Base-by-base conservation (phyloP, 1,140 invertebrate species). In the Acromyrmex charruanus region DNA sequence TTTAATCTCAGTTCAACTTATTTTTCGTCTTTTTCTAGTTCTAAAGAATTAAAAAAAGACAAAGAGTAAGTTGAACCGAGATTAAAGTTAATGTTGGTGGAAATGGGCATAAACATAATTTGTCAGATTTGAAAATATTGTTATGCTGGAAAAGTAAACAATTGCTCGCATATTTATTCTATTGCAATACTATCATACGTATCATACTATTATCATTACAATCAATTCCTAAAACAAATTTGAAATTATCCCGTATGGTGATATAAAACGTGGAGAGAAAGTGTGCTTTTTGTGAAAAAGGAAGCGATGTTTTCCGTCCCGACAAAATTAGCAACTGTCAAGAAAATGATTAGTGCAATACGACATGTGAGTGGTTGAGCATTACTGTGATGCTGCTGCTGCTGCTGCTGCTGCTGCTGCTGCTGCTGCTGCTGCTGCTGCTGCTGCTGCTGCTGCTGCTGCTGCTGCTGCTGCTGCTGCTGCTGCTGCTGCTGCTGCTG, bases 351-450 rank as follows among this genome's bases (percentile, higher is more conserved):
- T 49, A 75, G 69, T 14, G 80, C n/a, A 61, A 75, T 71, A 71
- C 39, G 80, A 81, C 55, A 74, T 28, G 28, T 35, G 55, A 84
- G 69, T 35, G 69, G 69, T 84, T 84, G 80, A 84, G 80, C 80
- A 75, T 84, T 84, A 72, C 80, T 84, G 80, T 25, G 39, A 82
- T 82, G 85, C 35, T 85, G 31, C 72, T 55, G 59, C 61, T 85
- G 59, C 61, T 65, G 68, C 59, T 85, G 59, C 72, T 55, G 59
- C 69, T 85, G 59, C 61, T 65, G 58, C 68, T 71, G 85, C 31
- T 84, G 44, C 71, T 55, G 59, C 69, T 85, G 59, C 59, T 31
- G 28, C 28, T 28, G 31, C 72, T 55, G 59, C 61, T 85, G 59
- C 61, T 65, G 68, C 68, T 85, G 59, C 72, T 55, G 59, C 69